These are phyloP conservation scores for Rousettus madagascariensis DNA, from an alignment of 2,797 vertebrate genomes.

Conservation along the genomic window DNA sequence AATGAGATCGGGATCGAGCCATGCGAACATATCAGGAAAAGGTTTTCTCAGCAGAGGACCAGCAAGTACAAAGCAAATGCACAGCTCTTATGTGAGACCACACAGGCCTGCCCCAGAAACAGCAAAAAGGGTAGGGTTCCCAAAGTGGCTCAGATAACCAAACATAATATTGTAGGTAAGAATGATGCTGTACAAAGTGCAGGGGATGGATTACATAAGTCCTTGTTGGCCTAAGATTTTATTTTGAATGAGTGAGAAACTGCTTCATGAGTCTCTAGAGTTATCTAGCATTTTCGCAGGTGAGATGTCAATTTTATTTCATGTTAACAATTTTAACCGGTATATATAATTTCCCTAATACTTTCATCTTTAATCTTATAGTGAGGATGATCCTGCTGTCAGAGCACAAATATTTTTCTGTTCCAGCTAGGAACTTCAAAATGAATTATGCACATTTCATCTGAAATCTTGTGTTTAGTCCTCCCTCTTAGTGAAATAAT, in stretches of 20 bases:
- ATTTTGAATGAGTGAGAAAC: not conserved
- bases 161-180: not conserved
- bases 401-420: not conserved
- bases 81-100: not conserved
- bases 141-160: not conserved
- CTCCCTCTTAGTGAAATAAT: not conserved
- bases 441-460: not conserved
- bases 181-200: fast-evolving
- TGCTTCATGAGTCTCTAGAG: not conserved
- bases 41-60: not conserved
- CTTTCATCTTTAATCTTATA: not conserved
- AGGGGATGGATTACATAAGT: fast-evolving
- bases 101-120: not conserved
- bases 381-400: not conserved
- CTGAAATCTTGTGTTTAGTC: not conserved
- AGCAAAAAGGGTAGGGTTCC: not conserved
- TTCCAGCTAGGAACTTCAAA: not conserved
- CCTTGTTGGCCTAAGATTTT: not conserved
- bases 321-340: not conserved
- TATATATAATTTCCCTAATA: not conserved
- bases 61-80: not conserved
- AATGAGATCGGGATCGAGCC: not conserved
- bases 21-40: not conserved
- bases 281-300: not conserved
- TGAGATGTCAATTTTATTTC: not conserved